These are phyloP conservation scores for Muschampia plurimacula DNA, from an alignment of 2,888 invertebrate species.

Conservation along the genomic window DNA sequence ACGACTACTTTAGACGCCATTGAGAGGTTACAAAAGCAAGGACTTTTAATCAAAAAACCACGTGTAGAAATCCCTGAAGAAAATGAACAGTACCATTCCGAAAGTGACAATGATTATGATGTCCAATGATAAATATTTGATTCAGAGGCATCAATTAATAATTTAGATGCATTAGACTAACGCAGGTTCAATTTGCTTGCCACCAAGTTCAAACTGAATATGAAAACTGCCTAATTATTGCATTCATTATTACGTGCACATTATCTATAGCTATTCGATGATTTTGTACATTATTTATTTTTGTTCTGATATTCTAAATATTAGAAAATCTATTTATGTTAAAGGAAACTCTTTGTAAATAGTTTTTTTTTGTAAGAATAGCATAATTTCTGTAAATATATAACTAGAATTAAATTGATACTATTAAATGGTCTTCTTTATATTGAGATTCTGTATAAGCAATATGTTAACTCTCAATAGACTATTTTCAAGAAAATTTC, in stretches of 20 bases:
- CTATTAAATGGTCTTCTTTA: constrained; percentile 8
- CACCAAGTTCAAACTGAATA: neutral
- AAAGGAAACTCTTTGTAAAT: constrained; percentile 36
- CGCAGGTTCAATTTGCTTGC: neutral
- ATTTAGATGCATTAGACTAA: constrained; percentile 10
- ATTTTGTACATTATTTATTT: constrained; percentile 30
- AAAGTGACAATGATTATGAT: constrained; percentile 54
- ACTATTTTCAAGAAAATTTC: too few relatives aligned
- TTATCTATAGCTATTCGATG: neutral
- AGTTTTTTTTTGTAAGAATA: constrained; percentile 29
- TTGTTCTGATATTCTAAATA: constrained; percentile 22
- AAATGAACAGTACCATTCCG: constrained; percentile 57
- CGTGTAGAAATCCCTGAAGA: constrained; percentile 62
- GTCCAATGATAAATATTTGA: constrained; percentile 39
- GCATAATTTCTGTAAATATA: constrained; percentile 34
- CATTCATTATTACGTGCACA: constrained; percentile 8
- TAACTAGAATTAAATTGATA: constrained; percentile 8
- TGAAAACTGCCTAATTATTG: neutral
- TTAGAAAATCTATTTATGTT: constrained; percentile 10
- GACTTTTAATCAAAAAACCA: constrained; percentile 76
- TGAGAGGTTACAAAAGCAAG: constrained; percentile 75
- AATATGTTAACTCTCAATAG: neutral
- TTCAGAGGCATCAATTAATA: constrained; percentile 1
- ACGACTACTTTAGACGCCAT: constrained; percentile 75
- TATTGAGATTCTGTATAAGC: neutral